A percentile compares a stretch with the other conserved stretches of the same genome.
phyloP scores from a whole-genome alignment of 2,888 invertebrate genomes.

The Drosophila imparisetae region DNA sequence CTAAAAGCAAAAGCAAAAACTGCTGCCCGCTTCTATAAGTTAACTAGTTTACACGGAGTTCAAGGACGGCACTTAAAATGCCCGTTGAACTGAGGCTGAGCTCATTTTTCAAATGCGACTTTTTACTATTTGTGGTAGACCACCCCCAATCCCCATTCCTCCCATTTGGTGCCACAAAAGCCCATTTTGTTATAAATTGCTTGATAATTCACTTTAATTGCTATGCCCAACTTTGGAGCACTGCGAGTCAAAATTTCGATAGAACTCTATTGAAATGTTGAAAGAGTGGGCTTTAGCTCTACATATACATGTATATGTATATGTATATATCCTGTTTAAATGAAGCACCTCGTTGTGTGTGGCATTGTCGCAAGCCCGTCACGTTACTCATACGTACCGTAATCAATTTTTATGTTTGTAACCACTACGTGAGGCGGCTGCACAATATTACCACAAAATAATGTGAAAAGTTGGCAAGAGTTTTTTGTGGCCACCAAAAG shows the following conservation, averaged over 20 bases:
- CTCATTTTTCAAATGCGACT: slow-evolving; percentile 17
- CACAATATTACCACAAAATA: slow-evolving; percentile 50
- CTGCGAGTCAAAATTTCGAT: slow-evolving; percentile 3
- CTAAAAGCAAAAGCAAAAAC: slow-evolving; percentile 15
- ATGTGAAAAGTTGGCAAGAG: slow-evolving; percentile 31
- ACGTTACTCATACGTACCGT: slow-evolving; percentile 67
- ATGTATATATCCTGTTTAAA: not conserved
- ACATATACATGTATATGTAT: not conserved
- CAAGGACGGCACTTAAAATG: slow-evolving; percentile 50
- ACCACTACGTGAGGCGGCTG: slow-evolving; percentile 76
- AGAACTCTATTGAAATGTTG: slow-evolving; percentile 31
- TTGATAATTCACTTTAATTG: slow-evolving; percentile 43
- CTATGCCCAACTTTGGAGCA: slow-evolving; percentile 2
- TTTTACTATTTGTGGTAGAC: slow-evolving; percentile 1
- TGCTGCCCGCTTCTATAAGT: slow-evolving; percentile 26
- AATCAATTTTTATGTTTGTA: slow-evolving; percentile 81
- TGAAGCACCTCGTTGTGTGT: slow-evolving; percentile 23
- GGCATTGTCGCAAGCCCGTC: slow-evolving; percentile 19
- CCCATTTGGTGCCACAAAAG: not conserved
- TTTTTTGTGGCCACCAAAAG: slow-evolving; percentile 16
- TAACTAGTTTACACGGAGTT: slow-evolving; percentile 42
- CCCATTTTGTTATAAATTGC: slow-evolving; percentile 19
- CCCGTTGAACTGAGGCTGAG: slow-evolving; percentile 15
- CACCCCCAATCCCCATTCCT: not conserved
- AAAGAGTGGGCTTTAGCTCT: not conserved